Conservation (phyloP, 2,797 vertebrate species). For the Schizopygopsis malacanthus region DNA sequence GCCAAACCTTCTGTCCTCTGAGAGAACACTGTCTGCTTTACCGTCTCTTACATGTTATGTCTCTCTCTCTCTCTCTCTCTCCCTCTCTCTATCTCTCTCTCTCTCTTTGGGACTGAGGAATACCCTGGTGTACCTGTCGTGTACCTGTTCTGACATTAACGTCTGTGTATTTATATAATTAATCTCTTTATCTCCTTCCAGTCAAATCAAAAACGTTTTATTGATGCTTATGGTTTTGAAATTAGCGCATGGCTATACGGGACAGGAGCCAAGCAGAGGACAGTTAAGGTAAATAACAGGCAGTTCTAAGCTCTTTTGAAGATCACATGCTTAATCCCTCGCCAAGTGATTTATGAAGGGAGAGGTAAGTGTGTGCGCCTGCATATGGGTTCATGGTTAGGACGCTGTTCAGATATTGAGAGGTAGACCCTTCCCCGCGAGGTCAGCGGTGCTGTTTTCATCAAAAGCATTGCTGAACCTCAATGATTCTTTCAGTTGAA, state of each 20-base stretch:
- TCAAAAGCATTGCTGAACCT: conserved; percentile 16
- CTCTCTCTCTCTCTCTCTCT: conserved; percentile 2
- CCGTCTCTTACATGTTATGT: not conserved
- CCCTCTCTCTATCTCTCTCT: conserved; percentile 12
- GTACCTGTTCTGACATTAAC: not conserved
- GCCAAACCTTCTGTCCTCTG: not conserved
- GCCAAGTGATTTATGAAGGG: conserved; percentile 48
- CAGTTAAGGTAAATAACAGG: conserved; percentile 50
- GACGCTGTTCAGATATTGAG: conserved; percentile 17
- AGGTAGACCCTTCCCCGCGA: conserved; percentile 7
- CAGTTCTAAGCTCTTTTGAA: conserved; percentile 58
- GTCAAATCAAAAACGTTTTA: not conserved
- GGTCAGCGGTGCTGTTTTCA: conserved; percentile 25
- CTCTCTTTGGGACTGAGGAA: not conserved
- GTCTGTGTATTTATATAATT: not conserved
- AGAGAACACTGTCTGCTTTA: not conserved
- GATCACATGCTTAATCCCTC: conserved; percentile 56
- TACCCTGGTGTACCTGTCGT: not conserved
- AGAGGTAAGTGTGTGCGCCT: conserved; percentile 27
- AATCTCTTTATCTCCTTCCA: not conserved
- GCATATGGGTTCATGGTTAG: conserved; percentile 43
- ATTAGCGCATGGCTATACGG: not conserved
- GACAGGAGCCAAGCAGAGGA: conserved; percentile 23
- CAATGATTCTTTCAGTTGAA: not conserved
- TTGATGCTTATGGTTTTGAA: conserved; percentile 15